Conservation (phyloP, 64 coral and sea anemone genomes). For the Actinia tenebrosa region DNA sequence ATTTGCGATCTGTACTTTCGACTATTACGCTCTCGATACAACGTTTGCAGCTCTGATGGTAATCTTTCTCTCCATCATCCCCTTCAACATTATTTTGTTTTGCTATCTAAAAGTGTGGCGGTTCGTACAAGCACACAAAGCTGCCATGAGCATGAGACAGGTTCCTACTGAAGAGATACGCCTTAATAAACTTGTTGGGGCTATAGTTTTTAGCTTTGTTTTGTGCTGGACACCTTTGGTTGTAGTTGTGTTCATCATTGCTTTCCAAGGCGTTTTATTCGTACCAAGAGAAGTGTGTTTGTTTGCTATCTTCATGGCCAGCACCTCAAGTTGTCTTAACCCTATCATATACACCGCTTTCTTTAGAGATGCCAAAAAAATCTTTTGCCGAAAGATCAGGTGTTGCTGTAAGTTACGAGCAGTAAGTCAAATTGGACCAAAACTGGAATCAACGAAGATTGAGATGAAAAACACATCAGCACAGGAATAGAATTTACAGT, state of each 20-base stretch:
- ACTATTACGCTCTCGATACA: background rate
- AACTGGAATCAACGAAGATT: background rate
- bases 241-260: background rate
- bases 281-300: background rate
- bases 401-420: background rate
- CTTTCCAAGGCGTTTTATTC: background rate
- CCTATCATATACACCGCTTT: slow-evolving; percentile 1
- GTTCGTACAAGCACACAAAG: background rate
- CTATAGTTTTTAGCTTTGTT: background rate
- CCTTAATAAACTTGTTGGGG: background rate
- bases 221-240: slow-evolving; percentile 12
- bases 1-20: slow-evolving; percentile 14
- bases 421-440: background rate
- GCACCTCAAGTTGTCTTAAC: background rate
- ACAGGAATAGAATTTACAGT: background rate
- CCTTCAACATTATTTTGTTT: background rate
- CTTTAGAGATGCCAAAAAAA: background rate
- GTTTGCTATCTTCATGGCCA: slow-evolving; percentile 17
- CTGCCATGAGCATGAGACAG: background rate
- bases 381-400: background rate
- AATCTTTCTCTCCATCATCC: background rate
- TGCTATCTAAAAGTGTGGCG: slow-evolving; percentile 11
- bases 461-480: background rate
- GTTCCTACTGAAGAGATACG: background rate
- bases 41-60: background rate